Evolutionary conservation across 2,888 invertebrate genomes (phyloP).

Genomic region (Pycnomerus fuliginosus): DNA sequence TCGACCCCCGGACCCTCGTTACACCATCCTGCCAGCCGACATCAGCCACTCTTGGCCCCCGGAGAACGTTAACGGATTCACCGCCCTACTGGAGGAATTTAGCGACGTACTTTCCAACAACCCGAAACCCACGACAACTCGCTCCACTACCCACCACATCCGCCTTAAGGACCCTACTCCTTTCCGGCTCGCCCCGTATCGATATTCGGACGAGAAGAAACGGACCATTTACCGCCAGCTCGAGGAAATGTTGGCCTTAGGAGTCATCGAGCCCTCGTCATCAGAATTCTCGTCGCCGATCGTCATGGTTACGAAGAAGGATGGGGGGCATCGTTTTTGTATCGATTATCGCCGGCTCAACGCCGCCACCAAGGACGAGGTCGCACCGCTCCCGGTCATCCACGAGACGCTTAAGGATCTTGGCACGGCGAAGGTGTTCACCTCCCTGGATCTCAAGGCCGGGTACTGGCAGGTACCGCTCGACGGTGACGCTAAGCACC

Average conservation of each 20-base stretch:
- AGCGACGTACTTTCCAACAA: too few species aligned
- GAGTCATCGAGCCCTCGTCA: constrained; percentile 27
- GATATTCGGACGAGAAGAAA: constrained; percentile 1
- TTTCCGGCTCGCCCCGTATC: not conserved
- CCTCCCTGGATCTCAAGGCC: constrained; percentile 36
- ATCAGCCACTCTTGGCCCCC: too few species aligned
- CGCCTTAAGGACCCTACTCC: not conserved
- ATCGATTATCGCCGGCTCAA: constrained; percentile 30
- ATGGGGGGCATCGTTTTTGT: constrained; percentile 27
- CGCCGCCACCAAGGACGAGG: constrained; percentile 18
- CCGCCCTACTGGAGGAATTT: too few species aligned
- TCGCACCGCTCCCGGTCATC: constrained; percentile 29
- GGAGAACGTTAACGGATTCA: too few species aligned
- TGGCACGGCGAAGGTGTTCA: constrained; percentile 33
- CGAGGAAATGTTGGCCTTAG: not conserved
- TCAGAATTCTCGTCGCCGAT: constrained; percentile 25
- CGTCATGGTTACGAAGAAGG: constrained; percentile 28
- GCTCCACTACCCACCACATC: not conserved
- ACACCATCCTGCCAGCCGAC: too few species aligned
- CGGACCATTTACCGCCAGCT: not conserved
- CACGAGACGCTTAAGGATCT: constrained; percentile 31
- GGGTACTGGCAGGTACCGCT: constrained; percentile 2
- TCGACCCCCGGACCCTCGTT: too few species aligned
- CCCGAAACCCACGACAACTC: not conserved
- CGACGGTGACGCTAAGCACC: not conserved